phyloP scores from a whole-genome alignment of 2,797 vertebrate genomes.

The Sciaenops ocellatus region DNA sequence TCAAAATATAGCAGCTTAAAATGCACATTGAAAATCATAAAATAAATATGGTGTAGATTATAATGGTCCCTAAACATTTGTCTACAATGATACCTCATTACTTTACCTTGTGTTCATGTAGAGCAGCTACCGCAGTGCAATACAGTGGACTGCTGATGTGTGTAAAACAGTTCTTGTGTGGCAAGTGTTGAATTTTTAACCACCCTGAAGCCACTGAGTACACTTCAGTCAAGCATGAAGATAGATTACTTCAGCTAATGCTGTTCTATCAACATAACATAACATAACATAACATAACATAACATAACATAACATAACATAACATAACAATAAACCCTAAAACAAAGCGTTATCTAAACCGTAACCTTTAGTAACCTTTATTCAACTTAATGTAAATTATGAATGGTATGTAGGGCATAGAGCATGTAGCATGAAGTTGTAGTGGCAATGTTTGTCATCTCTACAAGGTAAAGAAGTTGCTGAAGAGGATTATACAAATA shows the following conservation, averaged over 20 bases:
- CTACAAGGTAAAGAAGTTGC: no score
- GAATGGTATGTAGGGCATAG: neutral
- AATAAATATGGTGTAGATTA: constrained; percentile 30
- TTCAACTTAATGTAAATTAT: no score
- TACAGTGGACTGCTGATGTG: constrained; percentile 33
- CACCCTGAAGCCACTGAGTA: constrained; percentile 6
- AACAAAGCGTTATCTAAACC: neutral
- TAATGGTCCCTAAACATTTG: constrained; percentile 38
- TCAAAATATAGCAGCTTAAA: constrained; percentile 8
- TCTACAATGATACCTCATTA: constrained; percentile 7
- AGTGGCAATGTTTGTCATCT: neutral
- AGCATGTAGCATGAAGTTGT: no score
- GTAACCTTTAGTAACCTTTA: neutral
- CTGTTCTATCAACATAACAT: neutral
- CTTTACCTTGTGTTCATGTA: constrained; percentile 35
- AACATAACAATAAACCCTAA: neutral
- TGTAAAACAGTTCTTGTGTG: constrained; percentile 41
- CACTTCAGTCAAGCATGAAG: constrained; percentile 34
- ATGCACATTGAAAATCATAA: constrained; percentile 34
- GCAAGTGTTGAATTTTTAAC: constrained; percentile 56
- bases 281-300: neutral
- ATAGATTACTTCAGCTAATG: constrained; percentile 12
- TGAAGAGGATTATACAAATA: no score
- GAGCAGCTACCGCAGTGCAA: constrained; percentile 27
- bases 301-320: no score